Evolutionary conservation across 1,140 invertebrate genomes (phyloP).

Genomic region (Ceratina australensis): DNA sequence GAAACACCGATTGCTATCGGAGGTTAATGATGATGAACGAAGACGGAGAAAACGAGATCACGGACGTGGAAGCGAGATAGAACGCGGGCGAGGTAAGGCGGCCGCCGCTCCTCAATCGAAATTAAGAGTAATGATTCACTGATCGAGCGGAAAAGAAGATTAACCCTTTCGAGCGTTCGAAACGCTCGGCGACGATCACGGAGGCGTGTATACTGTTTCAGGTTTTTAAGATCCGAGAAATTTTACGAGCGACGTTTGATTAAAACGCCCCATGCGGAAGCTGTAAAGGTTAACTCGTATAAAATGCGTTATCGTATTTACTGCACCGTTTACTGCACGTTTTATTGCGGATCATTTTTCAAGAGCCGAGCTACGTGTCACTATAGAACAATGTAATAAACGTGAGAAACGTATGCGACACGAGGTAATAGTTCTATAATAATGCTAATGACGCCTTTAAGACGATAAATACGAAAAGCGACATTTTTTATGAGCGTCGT

Average conservation of each 20-base stretch:
- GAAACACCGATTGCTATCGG: neutral
- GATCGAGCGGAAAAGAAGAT: neutral
- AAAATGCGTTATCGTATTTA: constrained; percentile 3
- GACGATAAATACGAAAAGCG: too few relatives aligned
- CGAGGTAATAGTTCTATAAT: too few relatives aligned
- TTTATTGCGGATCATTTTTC: neutral
- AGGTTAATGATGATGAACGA: neutral
- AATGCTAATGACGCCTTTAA: too few relatives aligned
- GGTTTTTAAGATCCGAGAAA: neutral
- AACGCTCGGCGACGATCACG: neutral
- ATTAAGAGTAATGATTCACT: neutral
- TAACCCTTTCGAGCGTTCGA: neutral
- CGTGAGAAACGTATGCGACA: too few relatives aligned
- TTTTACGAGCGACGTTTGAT: neutral
- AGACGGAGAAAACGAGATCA: neutral
- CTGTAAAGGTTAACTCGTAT: constrained; percentile 7
- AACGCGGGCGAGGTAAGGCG: too few relatives aligned
- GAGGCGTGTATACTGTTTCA: neutral
- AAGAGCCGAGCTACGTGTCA: neutral
- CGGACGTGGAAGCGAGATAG: neutral
- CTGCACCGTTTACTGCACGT: neutral
- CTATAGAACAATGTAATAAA: too few relatives aligned
- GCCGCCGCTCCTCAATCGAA: neutral
- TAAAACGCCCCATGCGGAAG: neutral
- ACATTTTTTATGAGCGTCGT: too few relatives aligned